Evolutionary conservation across 2,797 vertebrate genomes (phyloP).

Genomic region (Sparidentex hasta): DNA sequence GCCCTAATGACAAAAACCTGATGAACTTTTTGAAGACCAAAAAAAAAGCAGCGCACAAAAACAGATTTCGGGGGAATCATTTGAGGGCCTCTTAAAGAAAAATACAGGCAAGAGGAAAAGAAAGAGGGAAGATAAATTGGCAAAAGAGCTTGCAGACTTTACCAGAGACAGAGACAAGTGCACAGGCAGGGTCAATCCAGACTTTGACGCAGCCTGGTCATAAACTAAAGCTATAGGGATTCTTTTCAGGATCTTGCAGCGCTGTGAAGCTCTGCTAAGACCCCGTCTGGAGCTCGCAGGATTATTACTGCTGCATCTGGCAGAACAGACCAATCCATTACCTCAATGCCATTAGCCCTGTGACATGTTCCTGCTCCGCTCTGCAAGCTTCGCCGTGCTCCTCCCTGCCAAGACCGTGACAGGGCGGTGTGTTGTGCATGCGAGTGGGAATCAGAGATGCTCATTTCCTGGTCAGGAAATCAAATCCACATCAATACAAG

Average conservation of each 20-base stretch:
- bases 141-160: conserved; percentile 75
- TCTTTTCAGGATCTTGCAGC: conserved; percentile 64
- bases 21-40: conserved; percentile 31
- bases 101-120: conserved; percentile 49
- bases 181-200: conserved; percentile 71
- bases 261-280: conserved; percentile 73
- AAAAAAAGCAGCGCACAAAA: conserved; percentile 36
- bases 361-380: conserved; percentile 73
- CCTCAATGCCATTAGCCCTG: conserved; percentile 73
- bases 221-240: conserved; percentile 77
- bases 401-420: conserved; percentile 48
- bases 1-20: conserved; percentile 56
- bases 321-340: conserved; percentile 77
- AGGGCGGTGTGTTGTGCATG: conserved; percentile 24
- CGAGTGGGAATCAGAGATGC: conserved; percentile 54
- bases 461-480: conserved; percentile 54
- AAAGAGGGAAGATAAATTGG: conserved; percentile 77
- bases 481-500: conserved; percentile 46
- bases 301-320: conserved; percentile 78
- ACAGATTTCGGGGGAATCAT: conserved; percentile 47
- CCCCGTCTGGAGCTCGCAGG: conserved; percentile 64
- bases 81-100: conserved; percentile 47
- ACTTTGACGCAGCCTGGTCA: conserved; percentile 73
- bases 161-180: conserved; percentile 82
- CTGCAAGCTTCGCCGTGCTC: conserved; percentile 38